phyloP scores from a whole-genome alignment of 2,888 invertebrate species.

The Emmelina monodactyla region DNA sequence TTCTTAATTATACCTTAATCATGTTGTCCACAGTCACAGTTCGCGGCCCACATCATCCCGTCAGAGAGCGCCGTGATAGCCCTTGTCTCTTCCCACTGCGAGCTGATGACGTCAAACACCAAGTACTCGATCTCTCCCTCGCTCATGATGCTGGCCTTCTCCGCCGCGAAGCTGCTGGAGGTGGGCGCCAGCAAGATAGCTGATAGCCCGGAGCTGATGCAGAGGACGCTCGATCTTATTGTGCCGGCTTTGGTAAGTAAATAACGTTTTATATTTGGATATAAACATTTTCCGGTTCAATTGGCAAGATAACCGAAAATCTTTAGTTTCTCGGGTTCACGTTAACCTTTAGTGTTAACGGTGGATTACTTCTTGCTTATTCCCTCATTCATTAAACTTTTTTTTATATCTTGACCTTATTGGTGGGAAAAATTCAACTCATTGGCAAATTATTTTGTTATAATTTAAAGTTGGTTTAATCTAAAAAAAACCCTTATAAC shows the following conservation, averaged over 20 bases:
- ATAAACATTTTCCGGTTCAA: no score
- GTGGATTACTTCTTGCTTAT: no score
- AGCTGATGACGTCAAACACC: constrained; percentile 42
- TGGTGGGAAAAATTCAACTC: no score
- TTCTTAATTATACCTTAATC: not conserved
- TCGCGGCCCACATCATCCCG: constrained; percentile 80
- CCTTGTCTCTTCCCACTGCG: constrained; percentile 65
- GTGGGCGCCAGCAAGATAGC: constrained; percentile 41
- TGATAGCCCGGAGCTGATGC: constrained; percentile 70
- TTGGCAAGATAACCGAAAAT: no score
- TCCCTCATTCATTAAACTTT: no score
- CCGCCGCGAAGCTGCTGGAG: constrained; percentile 49
- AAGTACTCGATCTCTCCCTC: constrained; percentile 50
- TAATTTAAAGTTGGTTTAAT: no score
- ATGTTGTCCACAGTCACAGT: constrained; percentile 65
- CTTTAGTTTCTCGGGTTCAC: no score
- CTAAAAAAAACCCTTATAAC: no score
- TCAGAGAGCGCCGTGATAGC: constrained; percentile 84
- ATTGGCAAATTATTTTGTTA: no score
- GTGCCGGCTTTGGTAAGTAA: constrained; percentile 73
- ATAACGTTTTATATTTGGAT: not conserved
- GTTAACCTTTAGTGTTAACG: no score
- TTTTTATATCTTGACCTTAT: no score
- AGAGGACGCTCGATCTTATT: constrained; percentile 72
- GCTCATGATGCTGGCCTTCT: constrained; percentile 51